These are phyloP conservation scores for Altica lythri DNA, from an alignment of 2,888 invertebrate species.

Conservation along the genomic window DNA sequence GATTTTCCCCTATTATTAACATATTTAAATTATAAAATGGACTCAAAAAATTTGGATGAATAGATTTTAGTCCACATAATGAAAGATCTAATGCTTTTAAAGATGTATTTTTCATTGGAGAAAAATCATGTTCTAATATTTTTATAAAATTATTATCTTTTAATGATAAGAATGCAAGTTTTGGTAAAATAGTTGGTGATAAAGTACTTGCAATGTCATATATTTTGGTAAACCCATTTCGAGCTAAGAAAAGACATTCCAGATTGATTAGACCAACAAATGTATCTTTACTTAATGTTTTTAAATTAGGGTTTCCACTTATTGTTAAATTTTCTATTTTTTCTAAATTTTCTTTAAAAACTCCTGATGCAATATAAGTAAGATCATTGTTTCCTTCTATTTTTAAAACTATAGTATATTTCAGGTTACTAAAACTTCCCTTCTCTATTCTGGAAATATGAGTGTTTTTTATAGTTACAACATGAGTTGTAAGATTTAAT, in stretches of 20 bases:
- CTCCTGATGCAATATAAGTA: slow-evolving; percentile 58
- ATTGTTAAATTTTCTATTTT: slow-evolving; percentile 61
- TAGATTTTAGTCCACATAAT: slow-evolving; percentile 61
- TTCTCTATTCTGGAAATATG: slow-evolving; percentile 56
- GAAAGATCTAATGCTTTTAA: slow-evolving; percentile 60
- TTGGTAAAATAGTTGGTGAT: slow-evolving; percentile 56
- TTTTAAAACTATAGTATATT: slow-evolving; percentile 57
- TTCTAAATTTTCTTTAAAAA: slow-evolving; percentile 57
- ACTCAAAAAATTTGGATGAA: slow-evolving; percentile 60
- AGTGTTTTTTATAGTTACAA: slow-evolving; percentile 60
- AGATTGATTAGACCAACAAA: slow-evolving; percentile 62
- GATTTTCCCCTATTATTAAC: slow-evolving; percentile 62
- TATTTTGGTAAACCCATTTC: slow-evolving; percentile 62
- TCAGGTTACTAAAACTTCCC: slow-evolving; percentile 57
- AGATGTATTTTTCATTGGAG: slow-evolving; percentile 57
- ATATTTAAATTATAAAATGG: slow-evolving; percentile 57
- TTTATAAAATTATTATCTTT: slow-evolving; percentile 61
- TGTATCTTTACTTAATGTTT: slow-evolving; percentile 55
- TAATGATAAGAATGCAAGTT: slow-evolving; percentile 58
- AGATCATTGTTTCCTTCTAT: slow-evolving; percentile 64
- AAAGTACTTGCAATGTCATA: slow-evolving; percentile 58
- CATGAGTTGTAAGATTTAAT: slow-evolving; percentile 54
- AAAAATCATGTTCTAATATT: slow-evolving; percentile 58
- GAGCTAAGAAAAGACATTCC: slow-evolving; percentile 59
- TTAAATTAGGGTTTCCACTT: slow-evolving; percentile 61